These are phyloP conservation scores for Nylanderia fulva DNA, from an alignment of 1,140 invertebrate genomes.

Conservation along the genomic window DNA sequence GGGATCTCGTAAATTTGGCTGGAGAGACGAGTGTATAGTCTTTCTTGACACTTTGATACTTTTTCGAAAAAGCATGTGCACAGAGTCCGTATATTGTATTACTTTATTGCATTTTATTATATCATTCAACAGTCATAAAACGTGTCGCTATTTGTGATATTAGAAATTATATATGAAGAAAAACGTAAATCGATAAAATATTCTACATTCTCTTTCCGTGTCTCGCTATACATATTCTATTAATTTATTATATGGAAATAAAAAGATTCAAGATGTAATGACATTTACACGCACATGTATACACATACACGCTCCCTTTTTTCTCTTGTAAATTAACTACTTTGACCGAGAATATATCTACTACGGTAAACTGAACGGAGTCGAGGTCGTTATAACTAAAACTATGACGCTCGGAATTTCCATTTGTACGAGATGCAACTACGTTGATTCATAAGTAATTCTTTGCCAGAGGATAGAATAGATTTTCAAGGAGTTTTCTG, in stretches of 20 bases:
- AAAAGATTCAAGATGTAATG: not conserved
- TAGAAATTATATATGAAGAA: not conserved
- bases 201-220: not conserved
- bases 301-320: not conserved
- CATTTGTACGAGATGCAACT: slow-evolving; percentile 44
- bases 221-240: not conserved
- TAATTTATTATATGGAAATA: not conserved
- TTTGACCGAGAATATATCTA: not conserved
- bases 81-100: not conserved
- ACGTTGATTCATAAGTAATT: slow-evolving; percentile 69
- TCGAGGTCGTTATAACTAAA: slow-evolving; percentile 1
- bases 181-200: not conserved
- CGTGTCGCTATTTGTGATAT: not conserved
- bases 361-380: not conserved
- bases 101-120: slow-evolving; percentile 2
- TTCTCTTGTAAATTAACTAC: slow-evolving; percentile 7
- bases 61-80: not conserved
- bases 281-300: not conserved
- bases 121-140: not conserved
- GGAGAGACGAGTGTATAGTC: not conserved
- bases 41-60: slow-evolving; percentile 13
- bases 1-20: slow-evolving; percentile 40
- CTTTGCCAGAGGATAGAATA: not conserved
- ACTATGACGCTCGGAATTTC: slow-evolving; percentile 24
- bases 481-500: slow-evolving; percentile 64